These are phyloP conservation scores for Rhynchomys soricoides DNA, from an alignment of 2,113 vertebrate species.

Conservation along the genomic window DNA sequence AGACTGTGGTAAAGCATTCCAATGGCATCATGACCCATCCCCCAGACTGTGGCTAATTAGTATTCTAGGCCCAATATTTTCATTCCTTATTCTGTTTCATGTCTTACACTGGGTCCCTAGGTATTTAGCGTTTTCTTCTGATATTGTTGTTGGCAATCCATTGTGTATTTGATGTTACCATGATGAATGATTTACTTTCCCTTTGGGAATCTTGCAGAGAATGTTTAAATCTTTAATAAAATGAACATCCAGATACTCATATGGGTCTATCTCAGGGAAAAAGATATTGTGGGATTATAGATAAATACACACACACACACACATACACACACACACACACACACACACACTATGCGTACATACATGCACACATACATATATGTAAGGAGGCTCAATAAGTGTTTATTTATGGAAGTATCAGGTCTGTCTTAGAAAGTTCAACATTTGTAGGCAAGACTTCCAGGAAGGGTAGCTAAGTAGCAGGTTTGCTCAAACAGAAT, in stretches of 20 bases:
- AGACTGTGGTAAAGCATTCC: neutral
- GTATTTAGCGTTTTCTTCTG: neutral
- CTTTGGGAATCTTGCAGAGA: neutral
- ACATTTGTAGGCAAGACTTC: fast-evolving
- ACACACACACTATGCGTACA: neutral
- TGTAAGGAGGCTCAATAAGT: neutral
- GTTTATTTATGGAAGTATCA: neutral
- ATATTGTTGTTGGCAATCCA: neutral
- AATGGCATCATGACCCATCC: fast-evolving
- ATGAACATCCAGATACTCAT: neutral
- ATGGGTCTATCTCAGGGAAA: neutral
- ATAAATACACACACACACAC: neutral
- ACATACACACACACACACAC: neutral
- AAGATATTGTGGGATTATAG: neutral
- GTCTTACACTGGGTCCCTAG: neutral
- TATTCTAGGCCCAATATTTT: neutral
- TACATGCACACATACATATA: neutral
- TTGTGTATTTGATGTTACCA: neutral
- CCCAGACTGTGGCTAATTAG: neutral
- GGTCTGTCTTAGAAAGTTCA: neutral
- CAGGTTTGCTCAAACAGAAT: neutral
- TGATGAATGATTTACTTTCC: conserved; percentile 7
- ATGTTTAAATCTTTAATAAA: conserved; percentile 46
- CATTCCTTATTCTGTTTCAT: neutral
- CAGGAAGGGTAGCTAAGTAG: neutral